phyloP scores from a whole-genome alignment of 1,140 invertebrate genomes.

The Heliconius himera region DNA sequence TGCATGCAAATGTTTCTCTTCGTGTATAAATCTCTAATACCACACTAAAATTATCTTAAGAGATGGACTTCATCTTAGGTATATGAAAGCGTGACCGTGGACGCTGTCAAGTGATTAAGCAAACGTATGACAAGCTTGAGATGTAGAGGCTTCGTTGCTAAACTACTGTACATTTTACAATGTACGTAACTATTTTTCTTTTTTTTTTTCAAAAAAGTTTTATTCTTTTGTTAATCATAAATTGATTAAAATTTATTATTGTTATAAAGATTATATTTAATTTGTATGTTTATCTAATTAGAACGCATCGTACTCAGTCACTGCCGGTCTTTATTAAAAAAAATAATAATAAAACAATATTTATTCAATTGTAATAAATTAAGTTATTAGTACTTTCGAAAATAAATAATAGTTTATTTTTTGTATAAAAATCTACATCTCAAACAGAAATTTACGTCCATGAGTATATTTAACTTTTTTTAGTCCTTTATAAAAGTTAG shows the following conservation, averaged over 20 bases:
- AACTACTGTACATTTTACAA: slow-evolving; percentile 17
- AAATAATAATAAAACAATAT: not conserved
- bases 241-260: too few relatives aligned
- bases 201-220: not conserved
- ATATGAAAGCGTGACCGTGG: slow-evolving; percentile 43
- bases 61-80: slow-evolving; percentile 16
- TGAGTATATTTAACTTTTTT: too few relatives aligned
- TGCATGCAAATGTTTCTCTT: slow-evolving; percentile 1
- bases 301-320: not conserved
- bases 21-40: slow-evolving; percentile 26
- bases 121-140: slow-evolving; percentile 41
- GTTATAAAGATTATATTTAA: too few relatives aligned
- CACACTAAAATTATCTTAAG: slow-evolving; percentile 25
- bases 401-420: not conserved
- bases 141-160: slow-evolving; percentile 9
- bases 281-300: not conserved
- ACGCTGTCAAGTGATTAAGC: slow-evolving; percentile 41
- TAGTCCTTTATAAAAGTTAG: too few relatives aligned
- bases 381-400: not conserved
- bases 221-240: too few relatives aligned
- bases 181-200: not conserved
- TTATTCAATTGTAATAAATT: too few relatives aligned
- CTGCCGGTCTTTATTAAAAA: not conserved
- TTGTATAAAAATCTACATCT: not conserved
- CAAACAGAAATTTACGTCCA: too few relatives aligned